Base-by-base conservation (phyloP, 2,113 vertebrate genomes). In the Junco hyemalis region DNA sequence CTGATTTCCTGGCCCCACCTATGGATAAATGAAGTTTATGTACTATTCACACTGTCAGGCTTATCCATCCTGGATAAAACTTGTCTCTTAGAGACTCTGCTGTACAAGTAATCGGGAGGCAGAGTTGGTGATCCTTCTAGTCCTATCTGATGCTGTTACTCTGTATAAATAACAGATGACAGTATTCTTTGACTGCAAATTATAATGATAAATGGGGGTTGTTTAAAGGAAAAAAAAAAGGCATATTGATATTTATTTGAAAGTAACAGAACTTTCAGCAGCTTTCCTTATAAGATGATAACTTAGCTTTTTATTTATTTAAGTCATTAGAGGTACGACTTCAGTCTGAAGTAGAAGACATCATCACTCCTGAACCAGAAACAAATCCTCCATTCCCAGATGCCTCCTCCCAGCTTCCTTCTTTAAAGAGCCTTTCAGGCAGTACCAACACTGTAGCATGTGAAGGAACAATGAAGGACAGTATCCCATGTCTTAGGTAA, bases 281-380 rank as follows among this genome's bases (percentile, higher is more conserved):
- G 51, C 35, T 95, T 80, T 26, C 59, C 70, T 64, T 72, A 40
- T 70, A 59, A 86, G 88, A 90, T 60, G 17, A 69, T 96, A 96
- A 97, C 57, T 64, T 73, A 36, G 31, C 9, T 97, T 96, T 56
- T 95, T 89, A 60, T 95, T 96, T 96, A 35, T 93, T 93, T 33
- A 97, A 99, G 99, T 98, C 98, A 48, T 95, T 99, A 96, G 99
- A 99, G 69, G 98, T 99, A 79, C 98, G 99, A 74, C 98, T 99
- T 95, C 99, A 99, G 70, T 99, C 97, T 64, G 99, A 99, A 71
- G 83, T 98, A n/a, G 99, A 99, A 93, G 99, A 99, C 65, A 98
- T 98, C 92, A 98, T 99, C 92, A 99, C 99, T 65, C 99, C 99
- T 9, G 99, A 99, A 87, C 97, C 98, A 47, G 99, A 99, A 98